Evolutionary conservation across 2,888 invertebrate genomes (phyloP).

Genomic region (Himalopsyche tibetana): DNA sequence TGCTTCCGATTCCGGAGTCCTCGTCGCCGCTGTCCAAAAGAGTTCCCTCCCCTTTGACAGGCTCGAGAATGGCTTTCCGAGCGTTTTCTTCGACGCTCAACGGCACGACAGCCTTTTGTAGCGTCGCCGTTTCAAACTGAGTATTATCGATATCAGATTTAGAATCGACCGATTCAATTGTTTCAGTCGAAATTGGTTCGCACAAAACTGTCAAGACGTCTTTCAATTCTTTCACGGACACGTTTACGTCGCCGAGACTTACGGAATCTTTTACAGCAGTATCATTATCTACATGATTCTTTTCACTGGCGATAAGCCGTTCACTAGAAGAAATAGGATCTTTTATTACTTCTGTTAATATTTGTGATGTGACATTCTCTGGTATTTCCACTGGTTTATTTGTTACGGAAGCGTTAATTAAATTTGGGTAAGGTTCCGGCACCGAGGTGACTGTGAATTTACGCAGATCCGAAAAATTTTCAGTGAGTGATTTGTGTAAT

Average conservation of each 20-base stretch:
- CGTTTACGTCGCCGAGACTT: background rate
- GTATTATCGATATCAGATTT: background rate
- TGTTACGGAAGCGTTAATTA: background rate
- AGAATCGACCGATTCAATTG: background rate
- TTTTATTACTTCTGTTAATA: background rate
- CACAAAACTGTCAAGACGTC: background rate
- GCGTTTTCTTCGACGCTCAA: constrained; percentile 68
- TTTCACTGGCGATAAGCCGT: background rate
- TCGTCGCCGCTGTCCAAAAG: constrained; percentile 81
- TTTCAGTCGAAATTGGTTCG: background rate
- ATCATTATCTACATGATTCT: background rate
- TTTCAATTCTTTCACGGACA: background rate
- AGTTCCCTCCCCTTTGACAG: constrained; percentile 78
- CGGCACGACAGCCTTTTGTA: constrained; percentile 66
- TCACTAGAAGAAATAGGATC: background rate
- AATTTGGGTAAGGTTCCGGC: constrained; percentile 14
- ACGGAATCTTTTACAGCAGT: background rate
- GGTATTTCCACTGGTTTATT: background rate
- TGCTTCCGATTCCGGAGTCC: constrained; percentile 82
- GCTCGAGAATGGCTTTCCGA: constrained; percentile 69
- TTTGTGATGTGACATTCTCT: background rate
- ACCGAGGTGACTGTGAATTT: background rate
- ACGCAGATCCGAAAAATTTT: background rate
- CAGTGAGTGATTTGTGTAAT: constrained; percentile 44
- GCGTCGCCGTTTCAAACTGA: constrained; percentile 64